These are phyloP conservation scores for Benitochromis conjunctus DNA, from an alignment of 2,113 vertebrate species.

Conservation along the genomic window DNA sequence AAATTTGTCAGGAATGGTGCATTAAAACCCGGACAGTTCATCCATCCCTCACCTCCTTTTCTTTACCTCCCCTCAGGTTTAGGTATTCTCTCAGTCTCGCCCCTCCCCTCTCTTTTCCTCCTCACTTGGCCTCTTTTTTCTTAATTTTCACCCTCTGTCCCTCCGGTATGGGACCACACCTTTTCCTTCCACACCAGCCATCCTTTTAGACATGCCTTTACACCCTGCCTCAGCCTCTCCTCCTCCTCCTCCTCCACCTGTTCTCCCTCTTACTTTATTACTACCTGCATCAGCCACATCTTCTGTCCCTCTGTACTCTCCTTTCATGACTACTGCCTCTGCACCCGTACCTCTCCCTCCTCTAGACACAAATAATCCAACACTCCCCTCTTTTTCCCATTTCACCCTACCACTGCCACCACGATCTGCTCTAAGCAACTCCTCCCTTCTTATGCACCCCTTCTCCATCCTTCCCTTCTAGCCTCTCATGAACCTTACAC, in stretches of 20 bases:
- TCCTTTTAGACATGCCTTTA: neutral
- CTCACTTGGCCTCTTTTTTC: conserved; percentile 1
- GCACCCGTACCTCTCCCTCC: neutral
- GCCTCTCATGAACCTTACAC: neutral
- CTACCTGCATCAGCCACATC: neutral
- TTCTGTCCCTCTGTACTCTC: neutral
- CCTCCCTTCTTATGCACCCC: neutral
- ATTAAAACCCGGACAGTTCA: neutral
- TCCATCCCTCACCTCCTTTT: neutral
- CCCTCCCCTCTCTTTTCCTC: neutral
- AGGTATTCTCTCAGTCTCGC: neutral
- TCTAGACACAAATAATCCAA: neutral
- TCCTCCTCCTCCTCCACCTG: neutral
- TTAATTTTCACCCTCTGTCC: conserved; percentile 13
- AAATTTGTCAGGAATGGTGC: neutral
- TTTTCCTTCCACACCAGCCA: neutral
- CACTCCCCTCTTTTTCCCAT: neutral
- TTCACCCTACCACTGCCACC: neutral
- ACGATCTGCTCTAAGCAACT: neutral
- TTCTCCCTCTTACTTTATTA: neutral
- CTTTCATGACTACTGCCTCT: neutral
- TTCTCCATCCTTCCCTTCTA: neutral
- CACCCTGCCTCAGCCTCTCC: neutral
- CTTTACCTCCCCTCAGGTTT: neutral
- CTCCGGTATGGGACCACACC: conserved; percentile 1